Base-by-base conservation (phyloP, 2,797 vertebrate genomes). In the Synaphobranchus kaupii region DNA sequence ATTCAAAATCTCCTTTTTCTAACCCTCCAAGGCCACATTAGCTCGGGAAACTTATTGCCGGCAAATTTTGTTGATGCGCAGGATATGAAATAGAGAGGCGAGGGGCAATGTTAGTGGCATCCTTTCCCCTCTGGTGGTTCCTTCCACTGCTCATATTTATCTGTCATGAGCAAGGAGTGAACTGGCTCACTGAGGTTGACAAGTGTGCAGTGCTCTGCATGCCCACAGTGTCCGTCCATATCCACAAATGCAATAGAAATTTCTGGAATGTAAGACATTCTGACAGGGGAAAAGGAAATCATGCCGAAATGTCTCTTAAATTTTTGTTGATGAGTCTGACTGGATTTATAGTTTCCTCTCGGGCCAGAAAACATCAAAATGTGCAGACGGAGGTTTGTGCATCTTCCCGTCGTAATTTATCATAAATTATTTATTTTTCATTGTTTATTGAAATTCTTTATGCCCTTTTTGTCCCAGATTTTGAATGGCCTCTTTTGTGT, bases 1-100 rank as follows among this genome's bases (percentile, higher is more conserved):
- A 54, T 56, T 63, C 76, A 31, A 78, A 78, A 78, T 20, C 15
- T 17, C 84, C 78, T 25, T 50, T 34, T 50, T n/a, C 39, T 34
- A 22, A 39, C 81, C 52, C 87, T 87, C 86, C 86, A 89, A 87
- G 84, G 87, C 56, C 83, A 63, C 84, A 83, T 88, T 87, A 88
- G 85, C 84, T n/a, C 39, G 68, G 82, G 88, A 88, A 88, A 81
- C 63, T 87, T 89, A 88, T 89, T 86, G 86, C 87, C 86, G 78
- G 83, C 50, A 85, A 86, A 88, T 88, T 83, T 83, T 90, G 87
- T 89, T 89, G 87, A 90, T 91, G 87, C 73, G 44, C 52, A 47
- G 83, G 88, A 84, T 86, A 87, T 84, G 83, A 89, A 87, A 89
- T 87, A 88, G 56, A 83, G 87, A 9, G 8, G 81, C 34, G 73